Conservation (phyloP, 1,140 invertebrate genomes). For the Bacillus rossius region DNA sequence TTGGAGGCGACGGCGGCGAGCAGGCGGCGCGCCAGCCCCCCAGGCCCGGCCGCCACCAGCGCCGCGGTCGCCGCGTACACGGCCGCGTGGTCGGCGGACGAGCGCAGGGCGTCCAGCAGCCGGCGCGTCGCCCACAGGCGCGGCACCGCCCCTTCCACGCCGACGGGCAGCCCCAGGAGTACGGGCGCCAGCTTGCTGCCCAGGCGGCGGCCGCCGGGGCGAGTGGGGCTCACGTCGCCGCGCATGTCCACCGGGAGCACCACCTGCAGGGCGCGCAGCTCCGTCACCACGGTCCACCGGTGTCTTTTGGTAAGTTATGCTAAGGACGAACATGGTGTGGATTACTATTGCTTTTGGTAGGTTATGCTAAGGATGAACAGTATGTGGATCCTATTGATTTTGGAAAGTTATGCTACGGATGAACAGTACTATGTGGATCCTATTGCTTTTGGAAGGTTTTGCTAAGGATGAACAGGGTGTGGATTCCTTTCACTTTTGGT, state of each 20-base stretch:
- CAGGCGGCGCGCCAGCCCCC: slow-evolving; percentile 21
- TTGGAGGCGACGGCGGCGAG: slow-evolving; percentile 22
- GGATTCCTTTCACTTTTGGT: too few relatives aligned
- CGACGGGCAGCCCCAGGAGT: slow-evolving; percentile 44
- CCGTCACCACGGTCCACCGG: neutral
- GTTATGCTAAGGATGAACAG: too few relatives aligned
- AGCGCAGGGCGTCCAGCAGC: slow-evolving; percentile 43
- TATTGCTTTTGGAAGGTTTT: too few relatives aligned
- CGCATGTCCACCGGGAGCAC: slow-evolving; percentile 46
- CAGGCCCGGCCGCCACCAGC: slow-evolving; percentile 36
- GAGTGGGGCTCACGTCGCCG: slow-evolving; percentile 30
- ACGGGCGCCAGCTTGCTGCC: slow-evolving; percentile 44
- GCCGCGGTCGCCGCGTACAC: slow-evolving; percentile 45
- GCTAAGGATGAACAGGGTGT: too few relatives aligned
- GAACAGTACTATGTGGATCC: too few relatives aligned
- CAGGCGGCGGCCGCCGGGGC: slow-evolving; percentile 31
- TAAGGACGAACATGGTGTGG: too few relatives aligned
- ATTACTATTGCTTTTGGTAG: too few relatives aligned
- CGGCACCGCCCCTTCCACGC: slow-evolving; percentile 52
- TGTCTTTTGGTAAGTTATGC: too few relatives aligned
- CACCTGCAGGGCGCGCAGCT: slow-evolving; percentile 19
- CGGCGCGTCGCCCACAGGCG: slow-evolving; percentile 51
- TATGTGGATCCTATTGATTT: too few relatives aligned
- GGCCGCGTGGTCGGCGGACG: slow-evolving; percentile 47
- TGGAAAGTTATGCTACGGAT: too few relatives aligned